Conservation (phyloP, 2,888 invertebrate species). For the Chrysodeixis includens region DNA sequence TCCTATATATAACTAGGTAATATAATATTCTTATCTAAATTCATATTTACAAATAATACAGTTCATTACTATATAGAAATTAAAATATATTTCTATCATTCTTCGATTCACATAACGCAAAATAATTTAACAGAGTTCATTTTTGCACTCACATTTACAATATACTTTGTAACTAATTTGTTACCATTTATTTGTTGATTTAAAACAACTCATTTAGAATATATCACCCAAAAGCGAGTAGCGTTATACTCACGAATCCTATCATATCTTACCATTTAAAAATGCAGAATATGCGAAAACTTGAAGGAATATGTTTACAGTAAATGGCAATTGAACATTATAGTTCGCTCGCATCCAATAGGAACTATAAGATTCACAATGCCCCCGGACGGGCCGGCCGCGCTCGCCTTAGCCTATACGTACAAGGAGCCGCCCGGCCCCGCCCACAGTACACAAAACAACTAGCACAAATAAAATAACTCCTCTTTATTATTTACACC, state of each 20-base stretch:
- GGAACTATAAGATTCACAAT: constrained; percentile 90
- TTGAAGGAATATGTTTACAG: constrained; percentile 87
- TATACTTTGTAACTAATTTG: constrained; percentile 85
- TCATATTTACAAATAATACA: constrained; percentile 91
- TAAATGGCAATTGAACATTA: constrained; percentile 89
- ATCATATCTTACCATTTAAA: constrained; percentile 86
- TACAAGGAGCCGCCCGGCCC: constrained; percentile 66
- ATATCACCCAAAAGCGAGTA: constrained; percentile 89
- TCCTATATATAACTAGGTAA: constrained; percentile 89
- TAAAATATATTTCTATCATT: constrained; percentile 89
- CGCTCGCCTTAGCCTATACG: constrained; percentile 75
- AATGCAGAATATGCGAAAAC: constrained; percentile 89
- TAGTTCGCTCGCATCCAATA: constrained; percentile 89
- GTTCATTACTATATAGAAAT: constrained; percentile 88
- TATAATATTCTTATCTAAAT: constrained; percentile 90
- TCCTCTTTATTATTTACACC: constrained; percentile 76
- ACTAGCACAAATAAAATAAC: constrained; percentile 85
- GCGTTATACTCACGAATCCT: constrained; percentile 85
- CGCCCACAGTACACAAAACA: constrained; percentile 77
- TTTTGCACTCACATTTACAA: constrained; percentile 89
- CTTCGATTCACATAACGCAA: constrained; percentile 89
- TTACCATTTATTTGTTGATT: constrained; percentile 83
- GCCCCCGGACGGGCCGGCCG: constrained; percentile 76
- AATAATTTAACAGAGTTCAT: constrained; percentile 90
- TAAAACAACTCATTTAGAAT: constrained; percentile 87